Evolutionary conservation across 2,888 invertebrate genomes (phyloP).

Genomic region (Eristalis intricaria): DNA sequence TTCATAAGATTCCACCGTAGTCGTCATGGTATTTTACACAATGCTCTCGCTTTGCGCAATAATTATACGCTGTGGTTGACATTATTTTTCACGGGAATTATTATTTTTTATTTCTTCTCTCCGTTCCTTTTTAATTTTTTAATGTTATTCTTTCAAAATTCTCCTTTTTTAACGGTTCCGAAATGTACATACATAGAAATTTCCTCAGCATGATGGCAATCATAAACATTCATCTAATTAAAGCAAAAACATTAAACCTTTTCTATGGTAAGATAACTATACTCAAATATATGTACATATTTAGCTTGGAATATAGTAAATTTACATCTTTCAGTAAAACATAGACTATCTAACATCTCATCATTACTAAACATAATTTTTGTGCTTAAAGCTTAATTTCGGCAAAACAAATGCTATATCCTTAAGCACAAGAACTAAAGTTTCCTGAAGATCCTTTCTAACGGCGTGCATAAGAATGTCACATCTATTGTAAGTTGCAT

Average conservation of each 20-base stretch:
- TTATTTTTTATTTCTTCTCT: conserved; percentile 45
- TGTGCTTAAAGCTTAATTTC: no score
- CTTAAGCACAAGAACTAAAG: no score
- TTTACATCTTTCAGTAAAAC: no score
- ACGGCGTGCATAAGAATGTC: no score
- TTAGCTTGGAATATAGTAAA: no score
- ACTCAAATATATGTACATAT: not conserved
- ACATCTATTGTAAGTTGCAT: no score
- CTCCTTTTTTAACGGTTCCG: conserved; percentile 32
- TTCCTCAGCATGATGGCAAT: conserved; percentile 53
- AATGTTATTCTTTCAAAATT: not conserved
- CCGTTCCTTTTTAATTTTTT: conserved; percentile 24
- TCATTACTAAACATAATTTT: no score
- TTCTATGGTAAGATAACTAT: not conserved
- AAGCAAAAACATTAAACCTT: conserved; percentile 37
- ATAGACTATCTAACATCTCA: no score
- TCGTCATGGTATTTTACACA: conserved; percentile 40
- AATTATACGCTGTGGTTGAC: conserved; percentile 66
- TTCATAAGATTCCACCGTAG: conserved; percentile 28
- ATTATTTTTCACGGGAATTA: conserved; percentile 65
- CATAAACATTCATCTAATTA: conserved; percentile 60
- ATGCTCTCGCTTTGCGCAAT: conserved; percentile 18
- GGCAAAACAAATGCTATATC: no score
- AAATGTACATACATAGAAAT: conserved; percentile 29
- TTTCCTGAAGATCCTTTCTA: no score